A percentile compares a stretch with the other conserved stretches of the same genome.
phyloP scores from a whole-genome alignment of 2,888 invertebrate species.

The Nemurella pictetii region DNA sequence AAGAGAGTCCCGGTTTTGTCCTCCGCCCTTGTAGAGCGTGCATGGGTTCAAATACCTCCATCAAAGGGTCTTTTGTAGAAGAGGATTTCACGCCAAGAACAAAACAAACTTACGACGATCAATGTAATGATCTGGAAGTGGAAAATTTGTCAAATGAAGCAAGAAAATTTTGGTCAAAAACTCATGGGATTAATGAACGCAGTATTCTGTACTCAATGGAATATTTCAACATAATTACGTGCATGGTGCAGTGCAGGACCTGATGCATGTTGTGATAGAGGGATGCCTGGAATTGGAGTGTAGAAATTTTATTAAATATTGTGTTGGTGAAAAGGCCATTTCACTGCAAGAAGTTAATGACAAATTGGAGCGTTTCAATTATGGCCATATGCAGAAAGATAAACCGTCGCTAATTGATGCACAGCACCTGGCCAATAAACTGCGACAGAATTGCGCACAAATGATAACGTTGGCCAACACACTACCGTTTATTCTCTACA shows the following conservation, averaged over 20 bases:
- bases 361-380: not conserved
- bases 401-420: not conserved
- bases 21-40: not conserved
- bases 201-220: not conserved
- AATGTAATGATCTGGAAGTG: not conserved
- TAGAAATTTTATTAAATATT: not conserved
- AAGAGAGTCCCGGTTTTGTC: not conserved
- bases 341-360: not conserved
- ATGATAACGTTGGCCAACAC: not conserved
- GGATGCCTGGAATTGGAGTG: not conserved
- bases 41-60: not conserved
- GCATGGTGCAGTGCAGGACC: not conserved
- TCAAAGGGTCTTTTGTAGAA: not conserved
- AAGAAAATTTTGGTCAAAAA: not conserved
- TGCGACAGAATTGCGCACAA: not conserved
- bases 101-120: not conserved
- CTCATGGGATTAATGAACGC: not conserved
- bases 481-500: not conserved
- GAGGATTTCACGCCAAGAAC: not conserved
- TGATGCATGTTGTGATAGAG: slow-evolving; percentile 8
- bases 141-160: not conserved
- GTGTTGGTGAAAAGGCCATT: not conserved
- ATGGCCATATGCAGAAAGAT: not conserved
- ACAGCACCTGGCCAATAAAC: not conserved
- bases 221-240: not conserved